Percentiles rank a stretch among this genome's conserved stretches.
Evolutionary conservation across 30 jellyfish, hydroid and myxozoan species (phyloP).

Genomic region (Calvadosia cruxmelitensis): DNA sequence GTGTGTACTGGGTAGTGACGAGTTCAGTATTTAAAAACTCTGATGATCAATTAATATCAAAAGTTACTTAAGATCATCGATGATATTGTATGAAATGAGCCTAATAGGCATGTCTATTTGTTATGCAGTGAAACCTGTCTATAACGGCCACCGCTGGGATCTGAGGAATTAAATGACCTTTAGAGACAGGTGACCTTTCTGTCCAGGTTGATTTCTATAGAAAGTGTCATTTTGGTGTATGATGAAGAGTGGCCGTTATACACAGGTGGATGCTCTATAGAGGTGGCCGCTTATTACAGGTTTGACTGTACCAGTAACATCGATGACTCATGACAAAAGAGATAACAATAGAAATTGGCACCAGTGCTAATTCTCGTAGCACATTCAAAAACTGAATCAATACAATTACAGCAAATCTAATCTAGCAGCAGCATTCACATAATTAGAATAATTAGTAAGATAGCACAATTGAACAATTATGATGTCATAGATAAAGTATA

Average conservation of each 20-base stretch:
- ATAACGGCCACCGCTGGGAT: neutral
- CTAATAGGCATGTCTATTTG: no score
- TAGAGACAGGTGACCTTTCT: neutral
- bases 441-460: no score
- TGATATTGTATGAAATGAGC: neutral
- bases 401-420: no score
- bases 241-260: no score
- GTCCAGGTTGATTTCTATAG: no score
- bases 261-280: neutral
- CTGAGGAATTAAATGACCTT: neutral
- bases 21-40: neutral
- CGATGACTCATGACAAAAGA: neutral
- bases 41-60: no score
- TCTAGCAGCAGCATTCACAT: no score
- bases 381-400: no score
- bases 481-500: no score
- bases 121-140: neutral
- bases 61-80: neutral
- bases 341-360: neutral
- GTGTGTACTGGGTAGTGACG: neutral
- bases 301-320: neutral
- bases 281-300: conserved; percentile 1
- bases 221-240: no score
- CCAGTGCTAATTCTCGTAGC: neutral
- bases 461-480: no score